Base-by-base conservation (phyloP, 2,888 invertebrate species). In the Phania funesta region DNA sequence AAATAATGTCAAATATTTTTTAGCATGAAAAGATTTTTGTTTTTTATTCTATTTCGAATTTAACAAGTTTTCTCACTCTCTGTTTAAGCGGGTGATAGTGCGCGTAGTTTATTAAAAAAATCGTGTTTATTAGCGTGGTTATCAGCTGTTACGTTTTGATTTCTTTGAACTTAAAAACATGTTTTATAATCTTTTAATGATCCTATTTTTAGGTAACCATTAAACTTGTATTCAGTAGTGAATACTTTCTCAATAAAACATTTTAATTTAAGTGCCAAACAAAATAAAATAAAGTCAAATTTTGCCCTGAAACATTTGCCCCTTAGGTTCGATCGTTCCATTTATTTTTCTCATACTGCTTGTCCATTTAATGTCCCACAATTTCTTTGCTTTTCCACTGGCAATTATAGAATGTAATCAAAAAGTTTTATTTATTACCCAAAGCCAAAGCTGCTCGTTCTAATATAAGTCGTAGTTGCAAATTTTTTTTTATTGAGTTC, bases 361-460 rank as follows among this genome's bases (percentile, higher is more conserved):
- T n/a, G n/a, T n/a, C n/a, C n/a, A n/a, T n/a, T n/a, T n/a, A 48
- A 48, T 48, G 16, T 32, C 3, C 20, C 4, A 35, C 32, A 35
- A 24, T 9, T 44, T 44, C 26, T 54, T 44, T 44, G 7, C 48
- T 35, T 13, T 52, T 35, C 8, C 44, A 74, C 20, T 65, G 44
- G 60, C 29, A 76, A 58, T 41, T 68, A 44, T 50, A 68, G 52
- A 58, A 68, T 60, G 48, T 60, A 76, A 76, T 67, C 67, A 68
- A 76, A 76, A 76, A 76, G 67, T 76, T 76, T 68, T 44, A 46
- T 67, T 58, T 67, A 50, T 67, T 50, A 48, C 38, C 56, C 20
- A n/a, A 41, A 26, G 5, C 29, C 22, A 67, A 22, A 29, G 9
- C 4, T 20, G 22, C n/a, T n/a, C 22, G 9, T 32, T 54, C 29